Base-by-base conservation (phyloP, 2,888 invertebrate genomes). In the Tromatobia lineatoria region DNA sequence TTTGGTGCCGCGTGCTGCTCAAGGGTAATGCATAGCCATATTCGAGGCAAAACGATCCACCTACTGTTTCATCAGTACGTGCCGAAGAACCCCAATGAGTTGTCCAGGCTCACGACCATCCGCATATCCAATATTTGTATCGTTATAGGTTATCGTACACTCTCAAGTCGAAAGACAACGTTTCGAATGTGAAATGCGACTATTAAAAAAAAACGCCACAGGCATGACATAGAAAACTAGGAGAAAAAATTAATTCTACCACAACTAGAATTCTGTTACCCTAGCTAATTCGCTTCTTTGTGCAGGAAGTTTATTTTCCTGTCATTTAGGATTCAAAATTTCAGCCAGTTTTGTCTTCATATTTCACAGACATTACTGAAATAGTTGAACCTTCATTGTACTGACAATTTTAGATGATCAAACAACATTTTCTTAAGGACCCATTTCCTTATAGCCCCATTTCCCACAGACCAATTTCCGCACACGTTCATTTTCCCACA, bases 51-150 rank as follows among this genome's bases (percentile, higher is more conserved):
- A 75, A 75, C 74, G 50, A 75, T 52, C 64, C 50, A 50, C 38
- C 50, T 3, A 23, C 61, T 38, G 18, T 64, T 38, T 52, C 34
- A 52, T 75, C 71, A 54, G 71, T 42, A 54, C 71, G 57, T 57
- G 67, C 67, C 67, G n/a, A 67, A 45, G 89, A 86, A 86, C 78
- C 86, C 78, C 82, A 86, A 45, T 25, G 67, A 88, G 85, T 29
- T 76, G 81, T 70, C 76, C 69, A 61, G 52, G 38, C 87, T 86
- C 84, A 80, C 88, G 25, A 25, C 13, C 57, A 25, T 25, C 23
- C 11, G 57, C 13, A 15, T 25, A 15, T 57, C 25, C 25, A 25
- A 57, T 11, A 25, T 25, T 2, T 57, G 13, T 54, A 20, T 20
- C 3, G 54, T 20, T 20, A 11, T 11, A 11, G 2, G 8, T 20